phyloP scores from a whole-genome alignment of 2,797 vertebrate species.

The Brachyrhaphis roseni region DNA sequence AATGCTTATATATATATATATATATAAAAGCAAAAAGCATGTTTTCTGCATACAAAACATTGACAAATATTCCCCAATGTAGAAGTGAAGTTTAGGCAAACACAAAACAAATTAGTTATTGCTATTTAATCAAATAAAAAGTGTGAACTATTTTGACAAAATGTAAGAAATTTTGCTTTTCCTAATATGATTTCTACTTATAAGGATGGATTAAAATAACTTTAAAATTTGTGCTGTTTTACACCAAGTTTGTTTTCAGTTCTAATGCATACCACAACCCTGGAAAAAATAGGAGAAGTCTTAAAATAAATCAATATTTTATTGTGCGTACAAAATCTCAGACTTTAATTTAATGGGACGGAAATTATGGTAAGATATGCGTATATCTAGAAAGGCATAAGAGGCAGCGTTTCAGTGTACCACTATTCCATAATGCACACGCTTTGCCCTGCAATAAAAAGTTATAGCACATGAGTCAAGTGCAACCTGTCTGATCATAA shows the following conservation, averaged over 20 bases:
- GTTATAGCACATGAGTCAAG: conserved; percentile 31
- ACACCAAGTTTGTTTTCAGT: not conserved
- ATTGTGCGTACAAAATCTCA: not conserved
- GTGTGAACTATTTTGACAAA: not conserved
- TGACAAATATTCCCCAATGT: not conserved
- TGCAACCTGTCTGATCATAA: conserved; percentile 52
- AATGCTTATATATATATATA: no score
- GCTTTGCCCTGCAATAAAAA: conserved; percentile 17
- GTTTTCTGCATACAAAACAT: no score
- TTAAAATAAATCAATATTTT: not conserved
- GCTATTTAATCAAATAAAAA: not conserved
- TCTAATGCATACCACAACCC: not conserved
- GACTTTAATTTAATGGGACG: not conserved
- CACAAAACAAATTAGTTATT: not conserved
- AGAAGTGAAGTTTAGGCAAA: not conserved
- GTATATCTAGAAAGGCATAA: not conserved
- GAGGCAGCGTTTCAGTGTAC: not conserved
- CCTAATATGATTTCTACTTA: not conserved
- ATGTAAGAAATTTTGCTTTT: not conserved
- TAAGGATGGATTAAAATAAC: not conserved
- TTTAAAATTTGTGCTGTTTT: not conserved
- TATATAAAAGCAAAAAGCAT: not conserved
- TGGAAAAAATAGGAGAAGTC: not conserved
- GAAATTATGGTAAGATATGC: not conserved
- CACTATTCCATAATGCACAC: not conserved